Base-by-base conservation (phyloP, 2,888 invertebrate species). In the Napeogenes sylphis region DNA sequence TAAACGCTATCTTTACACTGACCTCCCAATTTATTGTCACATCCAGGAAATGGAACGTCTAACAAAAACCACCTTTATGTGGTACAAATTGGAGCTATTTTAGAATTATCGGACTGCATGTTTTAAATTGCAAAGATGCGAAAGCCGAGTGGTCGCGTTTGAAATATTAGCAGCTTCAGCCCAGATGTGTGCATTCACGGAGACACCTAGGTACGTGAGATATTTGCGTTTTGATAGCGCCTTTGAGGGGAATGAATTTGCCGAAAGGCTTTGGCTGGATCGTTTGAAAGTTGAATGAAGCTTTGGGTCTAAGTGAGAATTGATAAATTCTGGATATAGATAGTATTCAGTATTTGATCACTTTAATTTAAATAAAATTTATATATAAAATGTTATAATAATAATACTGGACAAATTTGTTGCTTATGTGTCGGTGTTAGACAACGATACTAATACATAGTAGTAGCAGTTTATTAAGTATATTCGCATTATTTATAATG, bases 151-250 rank as follows among this genome's bases (percentile, higher is more conserved):
- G 83, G 84, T 82, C 80, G 71, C 84, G 81, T 78, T 83, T 88
- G 89, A 90, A 88, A 89, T 89, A 90, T 90, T 87, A 88, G 87
- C 80, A 84, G 84, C 79, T 79, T 78, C 77, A 75, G 75, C 70
- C 79, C 79, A 84, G 85, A 85, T 84, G 85, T 81, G 80, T 84
- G 87, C 84, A 84, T 85, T 85, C 81, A 83, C 75, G 78, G 77
- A 76, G 80, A 77, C 79, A 78, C 74, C 75, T 78, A 74, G 71
- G 71, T 77, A 80, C 80, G 80, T 84, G 82, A 84, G 87, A 84
- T 86, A 82, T 83, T 84, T 79, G 77, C 78, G 79, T 75, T 81
- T 80, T 81, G 87, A 87, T 87, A 87, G 81, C 68, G 63, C 81
- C 83, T 85, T 85, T 85, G 87, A 86, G 80, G 63, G 57, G 61